Conservation (phyloP, 2,888 invertebrate genomes). For the Acleris cristana region DNA sequence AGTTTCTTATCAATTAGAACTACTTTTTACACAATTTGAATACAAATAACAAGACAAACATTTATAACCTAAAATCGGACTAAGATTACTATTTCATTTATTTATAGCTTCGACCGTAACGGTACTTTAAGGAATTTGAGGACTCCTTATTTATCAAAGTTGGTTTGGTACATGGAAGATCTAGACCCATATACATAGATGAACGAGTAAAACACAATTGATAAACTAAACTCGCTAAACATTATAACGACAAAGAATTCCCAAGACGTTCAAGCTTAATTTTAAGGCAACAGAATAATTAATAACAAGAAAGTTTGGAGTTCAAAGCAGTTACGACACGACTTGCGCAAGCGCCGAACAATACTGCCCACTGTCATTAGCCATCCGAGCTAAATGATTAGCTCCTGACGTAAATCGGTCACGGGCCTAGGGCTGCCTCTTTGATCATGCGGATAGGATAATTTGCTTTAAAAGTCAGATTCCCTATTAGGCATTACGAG, state of each 20-base stretch:
- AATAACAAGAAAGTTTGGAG: constrained; percentile 69
- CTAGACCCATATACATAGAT: no score
- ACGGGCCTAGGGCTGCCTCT: constrained; percentile 54
- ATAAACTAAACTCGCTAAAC: constrained; percentile 20
- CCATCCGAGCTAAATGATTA: constrained; percentile 66
- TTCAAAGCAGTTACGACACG: constrained; percentile 46
- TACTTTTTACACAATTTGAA: no score
- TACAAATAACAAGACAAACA: no score
- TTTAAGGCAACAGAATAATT: constrained; percentile 66
- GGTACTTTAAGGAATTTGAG: no score
- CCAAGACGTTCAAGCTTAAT: constrained; percentile 49
- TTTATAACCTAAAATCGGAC: no score
- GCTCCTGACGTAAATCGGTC: constrained; percentile 74
- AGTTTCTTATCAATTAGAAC: no score
- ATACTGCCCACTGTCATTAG: constrained; percentile 54
- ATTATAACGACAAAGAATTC: constrained; percentile 53
- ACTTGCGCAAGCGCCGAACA: constrained; percentile 46
- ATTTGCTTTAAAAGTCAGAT: neutral
- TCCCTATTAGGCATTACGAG: no score
- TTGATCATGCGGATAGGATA: constrained; percentile 29
- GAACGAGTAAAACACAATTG: constrained; percentile 4
- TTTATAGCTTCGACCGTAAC: no score
- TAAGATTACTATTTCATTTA: no score
- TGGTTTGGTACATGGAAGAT: no score
- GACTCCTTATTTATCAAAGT: no score